phyloP scores from a whole-genome alignment of 2,113 vertebrate species.

The Octodon degus region DNA sequence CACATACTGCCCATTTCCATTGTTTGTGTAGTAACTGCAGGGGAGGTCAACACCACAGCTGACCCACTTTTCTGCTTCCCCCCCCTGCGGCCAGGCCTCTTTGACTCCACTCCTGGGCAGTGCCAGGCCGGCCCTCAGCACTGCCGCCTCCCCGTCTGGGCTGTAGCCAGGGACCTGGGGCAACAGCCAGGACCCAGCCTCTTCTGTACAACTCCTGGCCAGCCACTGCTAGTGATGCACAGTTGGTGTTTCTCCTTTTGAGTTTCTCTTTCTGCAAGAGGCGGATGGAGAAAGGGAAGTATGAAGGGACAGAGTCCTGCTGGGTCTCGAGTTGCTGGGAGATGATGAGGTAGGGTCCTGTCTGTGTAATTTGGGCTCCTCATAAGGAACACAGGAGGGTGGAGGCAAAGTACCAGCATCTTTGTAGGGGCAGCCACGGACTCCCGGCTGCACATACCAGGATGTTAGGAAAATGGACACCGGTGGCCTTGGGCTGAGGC shows the following conservation, averaged over 20 bases:
- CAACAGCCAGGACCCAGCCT: background rate
- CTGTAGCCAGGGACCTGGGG: background rate
- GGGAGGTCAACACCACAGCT: background rate
- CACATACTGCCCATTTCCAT: background rate
- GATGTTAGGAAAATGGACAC: accelerated
- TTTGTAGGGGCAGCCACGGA: background rate
- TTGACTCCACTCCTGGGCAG: background rate
- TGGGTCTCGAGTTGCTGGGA: background rate
- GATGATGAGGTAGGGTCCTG: background rate
- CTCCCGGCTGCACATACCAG: background rate
- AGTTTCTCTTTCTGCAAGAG: background rate
- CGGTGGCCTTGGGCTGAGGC: background rate
- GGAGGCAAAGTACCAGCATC: background rate
- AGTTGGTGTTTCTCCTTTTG: background rate
- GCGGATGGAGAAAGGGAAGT: background rate
- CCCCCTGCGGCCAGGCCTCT: background rate
- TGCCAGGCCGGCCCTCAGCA: background rate
- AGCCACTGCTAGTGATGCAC: background rate
- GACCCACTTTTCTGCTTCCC: background rate
- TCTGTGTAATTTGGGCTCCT: too few relatives aligned
- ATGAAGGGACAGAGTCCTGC: background rate
- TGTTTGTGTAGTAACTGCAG: background rate
- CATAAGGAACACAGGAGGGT: background rate
- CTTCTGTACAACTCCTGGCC: background rate
- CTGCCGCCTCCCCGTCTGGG: background rate